These are phyloP conservation scores for Heliothis peltigera DNA, from an alignment of 2,888 invertebrate species.

Conservation along the genomic window DNA sequence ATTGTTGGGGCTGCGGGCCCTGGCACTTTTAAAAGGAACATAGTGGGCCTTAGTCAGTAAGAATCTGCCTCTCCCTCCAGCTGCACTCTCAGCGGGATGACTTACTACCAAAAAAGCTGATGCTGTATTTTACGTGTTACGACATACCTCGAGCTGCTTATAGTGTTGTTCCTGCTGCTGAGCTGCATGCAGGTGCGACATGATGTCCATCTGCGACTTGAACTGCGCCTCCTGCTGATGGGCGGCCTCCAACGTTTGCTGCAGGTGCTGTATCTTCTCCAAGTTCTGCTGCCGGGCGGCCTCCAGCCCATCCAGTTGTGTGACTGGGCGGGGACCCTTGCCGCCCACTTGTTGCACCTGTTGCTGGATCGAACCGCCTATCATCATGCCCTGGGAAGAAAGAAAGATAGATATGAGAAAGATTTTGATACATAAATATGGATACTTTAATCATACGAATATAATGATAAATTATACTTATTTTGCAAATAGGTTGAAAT, in stretches of 20 bases:
- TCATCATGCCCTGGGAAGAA: conserved; percentile 80
- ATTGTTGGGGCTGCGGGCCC: no score
- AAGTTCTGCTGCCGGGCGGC: conserved; percentile 94
- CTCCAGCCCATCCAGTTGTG: conserved; percentile 91
- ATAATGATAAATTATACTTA: no score
- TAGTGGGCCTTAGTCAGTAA: no score
- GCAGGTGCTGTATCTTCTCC: conserved; percentile 93
- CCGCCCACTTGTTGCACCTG: conserved; percentile 76
- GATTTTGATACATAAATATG: no score
- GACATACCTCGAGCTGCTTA: conserved; percentile 92
- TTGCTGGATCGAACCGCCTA: conserved; percentile 78
- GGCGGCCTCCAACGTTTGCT: conserved; percentile 94
- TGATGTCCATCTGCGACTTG: conserved; percentile 93
- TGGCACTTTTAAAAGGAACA: no score
- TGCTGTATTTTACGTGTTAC: no score
- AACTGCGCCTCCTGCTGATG: conserved; percentile 94
- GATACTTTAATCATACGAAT: no score
- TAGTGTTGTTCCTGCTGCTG: conserved; percentile 95
- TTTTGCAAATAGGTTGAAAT: no score
- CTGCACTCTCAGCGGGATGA: no score
- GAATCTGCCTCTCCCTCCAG: no score
- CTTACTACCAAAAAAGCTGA: no score
- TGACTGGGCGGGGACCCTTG: conserved; percentile 75
- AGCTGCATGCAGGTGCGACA: conserved; percentile 93
- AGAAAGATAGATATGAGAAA: not conserved